Evolutionary conservation across 2,888 invertebrate genomes (phyloP).

Genomic region (Trisateles emortualis): DNA sequence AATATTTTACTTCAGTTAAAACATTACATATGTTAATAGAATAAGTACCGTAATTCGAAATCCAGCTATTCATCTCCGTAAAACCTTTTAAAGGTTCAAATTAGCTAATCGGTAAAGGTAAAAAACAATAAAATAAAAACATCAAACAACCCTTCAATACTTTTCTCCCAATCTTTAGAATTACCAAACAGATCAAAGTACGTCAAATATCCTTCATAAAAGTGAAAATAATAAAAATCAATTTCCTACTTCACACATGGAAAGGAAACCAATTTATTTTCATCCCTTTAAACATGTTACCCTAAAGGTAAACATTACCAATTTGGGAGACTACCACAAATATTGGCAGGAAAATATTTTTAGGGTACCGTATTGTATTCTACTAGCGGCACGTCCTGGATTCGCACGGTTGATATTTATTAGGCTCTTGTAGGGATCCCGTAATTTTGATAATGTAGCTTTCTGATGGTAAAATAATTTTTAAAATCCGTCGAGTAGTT

Average conservation of each 20-base stretch:
- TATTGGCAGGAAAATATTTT: slow-evolving; percentile 13
- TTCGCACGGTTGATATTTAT: no score
- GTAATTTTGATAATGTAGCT: no score
- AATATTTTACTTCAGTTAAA: no score
- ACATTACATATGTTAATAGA: no score
- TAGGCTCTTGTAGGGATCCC: no score
- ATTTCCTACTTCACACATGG: slow-evolving; percentile 12
- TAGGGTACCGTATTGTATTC: not conserved
- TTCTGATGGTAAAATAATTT: no score
- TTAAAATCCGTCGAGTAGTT: no score
- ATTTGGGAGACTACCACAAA: slow-evolving; percentile 7
- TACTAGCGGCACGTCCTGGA: no score
- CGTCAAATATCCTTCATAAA: not conserved
- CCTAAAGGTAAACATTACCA: slow-evolving; percentile 6
- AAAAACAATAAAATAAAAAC: not conserved
- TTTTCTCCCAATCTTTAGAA: not conserved
- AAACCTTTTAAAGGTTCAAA: no score
- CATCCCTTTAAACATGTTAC: not conserved
- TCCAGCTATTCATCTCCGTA: no score
- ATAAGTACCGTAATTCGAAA: no score
- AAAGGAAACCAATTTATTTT: slow-evolving; percentile 12
- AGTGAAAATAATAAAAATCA: slow-evolving; percentile 3
- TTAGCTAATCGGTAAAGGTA: no score
- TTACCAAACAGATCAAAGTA: not conserved
- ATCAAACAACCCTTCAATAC: not conserved